These are phyloP conservation scores for Craniophora ligustri DNA, from an alignment of 2,888 invertebrate genomes.

Conservation along the genomic window DNA sequence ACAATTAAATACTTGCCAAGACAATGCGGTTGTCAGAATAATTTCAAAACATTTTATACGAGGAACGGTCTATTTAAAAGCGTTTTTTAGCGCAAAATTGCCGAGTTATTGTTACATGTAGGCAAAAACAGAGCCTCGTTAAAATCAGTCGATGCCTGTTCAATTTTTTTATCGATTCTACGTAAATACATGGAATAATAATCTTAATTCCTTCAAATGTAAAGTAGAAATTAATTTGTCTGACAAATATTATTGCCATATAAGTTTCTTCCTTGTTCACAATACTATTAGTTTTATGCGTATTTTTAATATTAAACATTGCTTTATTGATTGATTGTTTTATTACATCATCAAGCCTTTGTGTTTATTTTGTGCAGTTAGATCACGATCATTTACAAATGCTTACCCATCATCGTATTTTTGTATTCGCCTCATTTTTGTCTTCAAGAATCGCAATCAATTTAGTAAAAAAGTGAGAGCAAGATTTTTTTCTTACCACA, in stretches of 20 bases:
- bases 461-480: constrained; percentile 1
- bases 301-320: constrained; percentile 38
- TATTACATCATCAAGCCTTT: constrained; percentile 39
- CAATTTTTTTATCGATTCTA: constrained; percentile 42
- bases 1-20: no score
- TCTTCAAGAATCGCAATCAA: constrained; percentile 10
- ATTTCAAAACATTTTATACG: constrained; percentile 61
- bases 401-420: constrained; percentile 30
- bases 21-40: constrained; percentile 22
- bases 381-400: constrained; percentile 41
- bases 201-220: constrained; percentile 13
- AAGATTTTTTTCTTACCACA: no score
- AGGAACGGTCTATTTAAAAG: constrained; percentile 65
- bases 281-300: constrained; percentile 12
- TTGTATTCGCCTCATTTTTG: constrained; percentile 24
- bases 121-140: constrained; percentile 59
- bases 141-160: constrained; percentile 54
- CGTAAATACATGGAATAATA: constrained; percentile 22
- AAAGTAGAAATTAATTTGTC: constrained; percentile 19
- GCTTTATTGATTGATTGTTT: constrained; percentile 37
- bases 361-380: constrained; percentile 42
- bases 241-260: background rate
- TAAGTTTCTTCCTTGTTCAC: constrained; percentile 33
- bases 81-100: constrained; percentile 59
- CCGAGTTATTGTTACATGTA: constrained; percentile 58